Percentiles rank a stretch among this genome's conserved stretches.
These are phyloP conservation scores for Gallirallus australis DNA, from an alignment of 2,797 vertebrate genomes.

Conservation along the genomic window DNA sequence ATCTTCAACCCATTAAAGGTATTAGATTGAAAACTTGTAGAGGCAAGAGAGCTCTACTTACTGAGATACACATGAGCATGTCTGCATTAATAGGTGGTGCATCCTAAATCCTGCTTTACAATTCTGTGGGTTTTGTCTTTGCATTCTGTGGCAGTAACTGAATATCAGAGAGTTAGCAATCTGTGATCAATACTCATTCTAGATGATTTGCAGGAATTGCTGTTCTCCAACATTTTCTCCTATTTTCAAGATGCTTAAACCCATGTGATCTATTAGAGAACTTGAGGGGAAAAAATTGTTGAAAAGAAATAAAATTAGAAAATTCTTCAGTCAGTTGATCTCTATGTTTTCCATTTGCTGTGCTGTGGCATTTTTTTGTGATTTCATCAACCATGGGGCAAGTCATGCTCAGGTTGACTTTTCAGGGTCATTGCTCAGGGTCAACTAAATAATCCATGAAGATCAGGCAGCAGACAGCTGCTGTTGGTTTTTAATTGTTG, in stretches of 20 bases:
- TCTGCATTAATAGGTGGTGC: background rate
- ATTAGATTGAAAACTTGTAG: background rate
- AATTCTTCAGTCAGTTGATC: background rate
- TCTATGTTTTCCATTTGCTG: background rate
- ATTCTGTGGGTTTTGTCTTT: background rate
- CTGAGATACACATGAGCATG: background rate
- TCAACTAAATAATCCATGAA: background rate
- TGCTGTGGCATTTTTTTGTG: background rate
- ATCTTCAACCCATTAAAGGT: background rate
- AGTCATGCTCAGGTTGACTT: background rate
- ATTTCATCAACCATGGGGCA: background rate
- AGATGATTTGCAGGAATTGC: background rate
- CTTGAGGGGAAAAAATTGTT: rapidly evolving
- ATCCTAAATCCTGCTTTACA: background rate
- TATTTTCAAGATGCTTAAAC: background rate
- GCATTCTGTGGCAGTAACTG: background rate
- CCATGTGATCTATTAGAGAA: background rate
- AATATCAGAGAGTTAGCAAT: background rate
- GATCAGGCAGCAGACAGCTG: background rate
- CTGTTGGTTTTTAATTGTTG: background rate
- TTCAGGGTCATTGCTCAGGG: background rate
- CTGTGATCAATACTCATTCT: background rate
- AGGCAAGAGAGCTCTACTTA: background rate
- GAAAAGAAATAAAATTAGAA: background rate
- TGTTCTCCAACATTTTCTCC: background rate